Percentiles rank a stretch among this genome's conserved stretches.
Conservation (phyloP, 2,113 vertebrate species). For the Elephantulus edwardii region DNA sequence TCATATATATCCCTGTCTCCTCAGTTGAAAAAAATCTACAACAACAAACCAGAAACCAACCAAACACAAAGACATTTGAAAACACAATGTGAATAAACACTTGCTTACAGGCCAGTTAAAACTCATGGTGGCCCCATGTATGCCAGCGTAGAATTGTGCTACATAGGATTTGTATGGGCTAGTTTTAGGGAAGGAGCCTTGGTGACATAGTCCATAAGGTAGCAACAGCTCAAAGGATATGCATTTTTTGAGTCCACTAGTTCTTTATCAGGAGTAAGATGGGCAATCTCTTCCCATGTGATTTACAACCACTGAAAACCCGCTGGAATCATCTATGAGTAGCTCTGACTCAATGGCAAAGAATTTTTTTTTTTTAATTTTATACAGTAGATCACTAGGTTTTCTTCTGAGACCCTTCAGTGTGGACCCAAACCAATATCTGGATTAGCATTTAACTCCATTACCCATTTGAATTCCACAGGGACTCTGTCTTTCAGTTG, state of each 20-base stretch:
- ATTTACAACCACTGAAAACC: too few species aligned
- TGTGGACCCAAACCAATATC: background rate
- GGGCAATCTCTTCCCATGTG: too few species aligned
- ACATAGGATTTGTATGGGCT: background rate
- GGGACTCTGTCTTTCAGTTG: too few species aligned
- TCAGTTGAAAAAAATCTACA: background rate
- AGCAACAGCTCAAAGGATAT: too few species aligned
- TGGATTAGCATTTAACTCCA: background rate
- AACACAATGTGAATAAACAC: too few species aligned
- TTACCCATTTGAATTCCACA: background rate
- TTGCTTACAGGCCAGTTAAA: background rate
- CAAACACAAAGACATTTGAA: too few species aligned
- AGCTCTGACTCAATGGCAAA: too few species aligned
- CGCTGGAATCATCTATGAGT: too few species aligned
- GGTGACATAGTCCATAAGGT: too few species aligned
- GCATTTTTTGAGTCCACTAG: too few species aligned
- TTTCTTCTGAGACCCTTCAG: background rate
- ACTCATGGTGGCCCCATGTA: background rate
- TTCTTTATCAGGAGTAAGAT: too few species aligned
- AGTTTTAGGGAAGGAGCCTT: background rate
- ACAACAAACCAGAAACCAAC: too few species aligned
- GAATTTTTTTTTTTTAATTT: background rate
- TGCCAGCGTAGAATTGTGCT: background rate
- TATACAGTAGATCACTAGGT: background rate
- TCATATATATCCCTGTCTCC: background rate